Evolutionary conservation across 2,113 vertebrate genomes (phyloP), one percentile per base, ranked within the genome.

Genomic region (Catharus fuscescens): DNA sequence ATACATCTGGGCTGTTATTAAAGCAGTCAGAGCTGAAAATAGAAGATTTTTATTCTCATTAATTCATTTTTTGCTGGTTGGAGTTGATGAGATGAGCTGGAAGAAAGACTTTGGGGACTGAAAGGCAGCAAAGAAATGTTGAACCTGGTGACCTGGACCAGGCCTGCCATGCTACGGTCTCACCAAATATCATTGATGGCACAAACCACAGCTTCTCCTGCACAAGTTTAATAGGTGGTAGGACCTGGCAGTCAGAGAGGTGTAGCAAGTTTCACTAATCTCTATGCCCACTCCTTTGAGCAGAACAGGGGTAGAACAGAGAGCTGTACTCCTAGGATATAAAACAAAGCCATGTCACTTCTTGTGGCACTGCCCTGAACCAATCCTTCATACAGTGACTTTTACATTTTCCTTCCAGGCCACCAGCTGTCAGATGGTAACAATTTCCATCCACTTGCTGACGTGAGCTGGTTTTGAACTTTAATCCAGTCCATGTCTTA

Each of bases 401-500:
- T 97, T 97, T 96, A 97, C 96, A 96, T 97, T 97, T 95, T 96
- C 94, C 95, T 97, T 97, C 90, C 94, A 96, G 93, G 97, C 97
- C 97, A 97, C 97, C 92, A 98, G 96, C 96, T 98, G 97, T 98
- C 98, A 98, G 97, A 98, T 98, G 98, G 97, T 98, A 98, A 98
- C 97, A 97, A 98, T 98, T 98, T 98, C 97, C 98, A 98, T 98
- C 97, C 97, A 97, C 97, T 97, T 98, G 97, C 98, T 97, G 98
- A 97, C 97, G 97, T 96, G 97, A 98, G 97, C 95, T 97, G 95
- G 98, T 98, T 98, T 98, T 98, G 98, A 98, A 98, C 97, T 98
- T 98, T 98, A 98, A 98, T 98, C 97, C 97, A 98, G 97, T 97
- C 96, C 97, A 96, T 97, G 95, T 95, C 96, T 97, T 97, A 97